Evolutionary conservation across 2,888 invertebrate genomes (phyloP).

Genomic region (Drosophila robusta): DNA sequence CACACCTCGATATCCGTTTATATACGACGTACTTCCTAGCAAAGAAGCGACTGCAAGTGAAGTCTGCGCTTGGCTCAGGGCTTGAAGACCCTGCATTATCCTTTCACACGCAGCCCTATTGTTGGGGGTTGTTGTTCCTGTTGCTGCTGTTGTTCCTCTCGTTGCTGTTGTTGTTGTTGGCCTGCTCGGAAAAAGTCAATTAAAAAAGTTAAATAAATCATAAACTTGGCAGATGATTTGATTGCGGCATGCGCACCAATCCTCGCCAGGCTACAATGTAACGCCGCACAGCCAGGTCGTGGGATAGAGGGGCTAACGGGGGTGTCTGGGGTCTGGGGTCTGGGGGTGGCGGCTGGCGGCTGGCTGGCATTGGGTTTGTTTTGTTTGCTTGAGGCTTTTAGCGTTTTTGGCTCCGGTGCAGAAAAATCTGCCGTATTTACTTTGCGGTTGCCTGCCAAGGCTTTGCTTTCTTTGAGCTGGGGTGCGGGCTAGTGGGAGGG

Average conservation of each 20-base stretch:
- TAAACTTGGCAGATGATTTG: slow-evolving; percentile 84
- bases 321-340: neutral
- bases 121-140: slow-evolving; percentile 32
- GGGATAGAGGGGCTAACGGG: neutral
- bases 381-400: slow-evolving; percentile 68
- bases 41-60: slow-evolving; percentile 67
- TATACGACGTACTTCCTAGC: slow-evolving; percentile 68
- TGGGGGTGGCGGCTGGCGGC: slow-evolving; percentile 8
- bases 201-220: slow-evolving; percentile 85
- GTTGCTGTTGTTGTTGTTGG: slow-evolving; percentile 25
- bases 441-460: slow-evolving; percentile 78
- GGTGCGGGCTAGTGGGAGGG: neutral
- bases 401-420: slow-evolving; percentile 52
- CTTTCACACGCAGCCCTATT: slow-evolving; percentile 81
- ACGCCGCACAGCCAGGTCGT: neutral
- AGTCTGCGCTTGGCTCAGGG: slow-evolving; percentile 42
- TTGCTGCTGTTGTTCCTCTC: slow-evolving; percentile 19
- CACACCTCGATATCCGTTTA: slow-evolving; percentile 56
- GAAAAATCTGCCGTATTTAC: slow-evolving; percentile 68
- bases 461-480: slow-evolving; percentile 58
- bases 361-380: slow-evolving; percentile 45
- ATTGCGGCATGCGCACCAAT: slow-evolving; percentile 81
- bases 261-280: slow-evolving; percentile 61
- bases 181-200: slow-evolving; percentile 84
- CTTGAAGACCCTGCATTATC: slow-evolving; percentile 74